Conservation (phyloP, 2,888 invertebrate species). For the Drosophila meridiana region DNA sequence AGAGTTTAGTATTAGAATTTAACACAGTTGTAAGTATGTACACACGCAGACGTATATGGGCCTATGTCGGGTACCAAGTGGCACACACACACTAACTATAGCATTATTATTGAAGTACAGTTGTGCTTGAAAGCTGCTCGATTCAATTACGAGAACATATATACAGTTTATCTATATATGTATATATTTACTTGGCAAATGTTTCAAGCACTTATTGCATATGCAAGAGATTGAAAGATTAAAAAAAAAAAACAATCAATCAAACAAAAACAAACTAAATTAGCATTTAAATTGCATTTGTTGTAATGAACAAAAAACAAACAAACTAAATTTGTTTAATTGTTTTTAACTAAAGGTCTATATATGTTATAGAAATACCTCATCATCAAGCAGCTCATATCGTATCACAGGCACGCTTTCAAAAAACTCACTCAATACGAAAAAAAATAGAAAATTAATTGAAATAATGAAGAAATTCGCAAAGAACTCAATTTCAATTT, state of each 20-base stretch:
- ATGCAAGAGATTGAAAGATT: slow-evolving; percentile 6
- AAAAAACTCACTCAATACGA: slow-evolving; percentile 49
- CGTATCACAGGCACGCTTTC: slow-evolving; percentile 85
- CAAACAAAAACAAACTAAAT: slow-evolving; percentile 28
- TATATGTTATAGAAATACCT: slow-evolving; percentile 44
- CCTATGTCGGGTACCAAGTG: neutral
- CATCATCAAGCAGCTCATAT: slow-evolving; percentile 78
- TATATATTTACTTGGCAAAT: slow-evolving; percentile 13
- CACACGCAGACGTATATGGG: slow-evolving; percentile 4
- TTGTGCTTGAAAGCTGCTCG: slow-evolving; percentile 48
- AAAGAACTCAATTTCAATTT: slow-evolving; percentile 20
- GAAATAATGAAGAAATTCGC: neutral
- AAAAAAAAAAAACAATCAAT: neutral
- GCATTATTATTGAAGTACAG: slow-evolving; percentile 57
- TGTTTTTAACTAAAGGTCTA: slow-evolving; percentile 63
- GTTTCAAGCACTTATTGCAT: slow-evolving; percentile 52
- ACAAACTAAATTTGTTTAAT: slow-evolving; percentile 47
- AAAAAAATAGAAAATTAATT: slow-evolving; percentile 8
- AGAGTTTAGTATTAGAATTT: slow-evolving; percentile 58
- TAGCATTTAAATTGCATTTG: slow-evolving; percentile 43
- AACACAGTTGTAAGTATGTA: slow-evolving; percentile 60
- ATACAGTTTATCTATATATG: slow-evolving; percentile 4
- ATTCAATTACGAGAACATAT: slow-evolving; percentile 3
- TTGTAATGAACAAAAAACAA: slow-evolving; percentile 35
- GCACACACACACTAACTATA: slow-evolving; percentile 13